Base-by-base conservation (phyloP, 2,797 vertebrate species). In the Sebastes aleutianus region DNA sequence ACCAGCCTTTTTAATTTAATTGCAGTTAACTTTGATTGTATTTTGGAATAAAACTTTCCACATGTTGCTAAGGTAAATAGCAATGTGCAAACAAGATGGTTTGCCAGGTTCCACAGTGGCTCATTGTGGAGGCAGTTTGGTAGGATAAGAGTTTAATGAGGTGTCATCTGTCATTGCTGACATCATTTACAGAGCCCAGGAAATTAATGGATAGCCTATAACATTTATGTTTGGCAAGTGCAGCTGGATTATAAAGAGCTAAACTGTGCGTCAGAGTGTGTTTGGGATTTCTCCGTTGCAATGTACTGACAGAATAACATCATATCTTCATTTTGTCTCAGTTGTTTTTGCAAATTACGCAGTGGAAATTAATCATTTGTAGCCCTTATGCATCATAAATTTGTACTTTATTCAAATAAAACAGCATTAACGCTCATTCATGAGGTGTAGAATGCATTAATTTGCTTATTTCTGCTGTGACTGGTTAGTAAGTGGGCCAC, bases 121-220 rank as follows among this genome's bases (percentile, higher is more conserved):
- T 82, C 12, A 63, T 79, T 56, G 31, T 71, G 22, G 69, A 78
- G 12, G 47, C 63, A 83, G 36, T 78, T 74, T 75, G 58, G 31
- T 43, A 20, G 56, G 67, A 90, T 73, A 81, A 78, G 75, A 85
- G 29, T 78, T 78, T 82, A 92, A 88, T 85, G 76, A 88, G 64
- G 29, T 70, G 22, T 78, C 36, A 18, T 71, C 6, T 56, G 47
- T 70, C 39, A 74, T 27, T 32, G 8, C 57, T 87, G 83, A 80
- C 69, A 81, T 80, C 3, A 69, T 82, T 75, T 75, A 74, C 18
- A 20, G 34, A 50, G 36, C 32, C 10, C 50, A 64, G 74, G 75
- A 68, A 82, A 88, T 85, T 39, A 76, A 74, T 67, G 63, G 62
- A 61, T 14, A 12, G 14, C 16, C 43, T 18, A 13, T 62, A 66